Evolutionary conservation across 2,113 vertebrate species (phyloP).

Genomic region (Hypomesus transpacificus): DNA sequence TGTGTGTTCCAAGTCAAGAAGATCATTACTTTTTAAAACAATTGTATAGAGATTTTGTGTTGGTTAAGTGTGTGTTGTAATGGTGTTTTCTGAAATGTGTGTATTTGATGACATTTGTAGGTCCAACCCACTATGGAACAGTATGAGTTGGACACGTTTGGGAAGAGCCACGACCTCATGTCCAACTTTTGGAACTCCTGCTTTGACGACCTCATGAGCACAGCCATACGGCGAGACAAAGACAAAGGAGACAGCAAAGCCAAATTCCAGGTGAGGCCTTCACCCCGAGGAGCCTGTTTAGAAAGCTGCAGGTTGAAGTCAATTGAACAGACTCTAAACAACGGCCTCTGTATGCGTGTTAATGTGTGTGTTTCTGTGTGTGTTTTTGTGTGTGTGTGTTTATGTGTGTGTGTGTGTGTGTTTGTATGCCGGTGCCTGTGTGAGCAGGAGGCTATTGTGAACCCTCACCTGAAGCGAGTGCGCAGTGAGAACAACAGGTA

Average conservation of each 20-base stretch:
- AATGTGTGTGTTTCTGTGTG: constrained; percentile 14
- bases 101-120: constrained; percentile 57
- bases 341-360: neutral
- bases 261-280: constrained; percentile 81
- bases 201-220: constrained; percentile 93
- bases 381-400: constrained; percentile 20
- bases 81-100: neutral
- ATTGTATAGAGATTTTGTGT: constrained; percentile 11
- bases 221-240: constrained; percentile 74
- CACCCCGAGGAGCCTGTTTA: too few relatives aligned
- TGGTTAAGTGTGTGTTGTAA: neutral
- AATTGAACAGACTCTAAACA: too few relatives aligned
- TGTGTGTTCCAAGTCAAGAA: too few relatives aligned
- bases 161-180: constrained; percentile 93
- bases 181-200: constrained; percentile 98
- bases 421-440: constrained; percentile 12
- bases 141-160: constrained; percentile 90
- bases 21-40: neutral
- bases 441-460: constrained; percentile 80
- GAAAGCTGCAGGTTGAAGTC: too few relatives aligned
- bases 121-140: constrained; percentile 88
- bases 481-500: constrained; percentile 80
- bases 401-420: constrained; percentile 13
- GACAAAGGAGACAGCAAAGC: constrained; percentile 74
- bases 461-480: constrained; percentile 74